Percentiles rank a stretch among this genome's conserved stretches.
Evolutionary conservation across 2,113 vertebrate genomes (phyloP).

Genomic region (Rhagologus leucostigma): DNA sequence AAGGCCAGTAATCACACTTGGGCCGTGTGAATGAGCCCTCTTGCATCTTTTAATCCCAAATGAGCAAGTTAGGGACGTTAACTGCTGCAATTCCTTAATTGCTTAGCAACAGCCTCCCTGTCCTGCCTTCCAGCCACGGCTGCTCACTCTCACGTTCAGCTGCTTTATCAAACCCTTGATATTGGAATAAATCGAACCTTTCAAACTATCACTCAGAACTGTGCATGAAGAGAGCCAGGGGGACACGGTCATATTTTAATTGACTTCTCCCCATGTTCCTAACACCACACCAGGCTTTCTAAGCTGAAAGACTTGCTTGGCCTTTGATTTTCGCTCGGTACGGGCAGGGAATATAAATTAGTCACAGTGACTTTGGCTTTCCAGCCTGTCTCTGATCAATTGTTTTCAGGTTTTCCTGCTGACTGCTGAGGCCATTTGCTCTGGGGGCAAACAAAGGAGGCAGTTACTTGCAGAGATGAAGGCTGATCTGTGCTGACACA

Average conservation of each 20-base stretch:
- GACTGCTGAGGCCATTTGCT: background rate
- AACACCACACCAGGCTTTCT: background rate
- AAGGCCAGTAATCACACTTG: background rate
- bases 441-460: slow-evolving; percentile 3
- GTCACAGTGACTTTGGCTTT: slow-evolving; percentile 35
- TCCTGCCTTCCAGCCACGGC: background rate
- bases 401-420: slow-evolving; percentile 46
- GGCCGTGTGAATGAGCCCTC: background rate
- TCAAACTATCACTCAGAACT: background rate
- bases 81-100: slow-evolving; percentile 14
- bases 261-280: background rate
- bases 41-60: slow-evolving; percentile 8
- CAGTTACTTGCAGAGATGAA: slow-evolving; percentile 39
- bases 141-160: background rate
- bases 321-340: background rate
- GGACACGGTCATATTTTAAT: background rate
- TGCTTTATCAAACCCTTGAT: background rate
- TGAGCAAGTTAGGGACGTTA: background rate
- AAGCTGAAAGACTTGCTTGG: background rate
- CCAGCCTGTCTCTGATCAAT: slow-evolving; percentile 21
- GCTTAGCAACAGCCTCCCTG: slow-evolving; percentile 49
- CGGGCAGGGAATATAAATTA: slow-evolving; percentile 46
- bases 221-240: background rate
- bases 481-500: slow-evolving; percentile 42
- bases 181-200: background rate